Conservation (phyloP, 1,140 invertebrate species). For the Caenorhabditis briggsae region DNA sequence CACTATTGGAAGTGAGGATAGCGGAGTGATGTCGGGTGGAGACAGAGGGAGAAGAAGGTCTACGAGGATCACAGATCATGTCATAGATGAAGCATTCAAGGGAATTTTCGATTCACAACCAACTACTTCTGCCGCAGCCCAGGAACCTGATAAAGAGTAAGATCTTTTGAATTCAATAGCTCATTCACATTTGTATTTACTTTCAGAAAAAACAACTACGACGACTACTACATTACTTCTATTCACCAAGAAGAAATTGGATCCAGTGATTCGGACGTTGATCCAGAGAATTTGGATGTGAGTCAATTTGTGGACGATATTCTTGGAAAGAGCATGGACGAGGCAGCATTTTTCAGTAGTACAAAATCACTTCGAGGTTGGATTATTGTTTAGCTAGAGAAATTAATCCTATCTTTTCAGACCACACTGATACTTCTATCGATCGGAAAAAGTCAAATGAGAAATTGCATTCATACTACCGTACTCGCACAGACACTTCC, state of each 20-base stretch:
- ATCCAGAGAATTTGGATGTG: conserved; percentile 24
- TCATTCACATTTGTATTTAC: neutral
- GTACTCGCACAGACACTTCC: conserved; percentile 24
- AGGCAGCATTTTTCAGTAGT: conserved; percentile 45
- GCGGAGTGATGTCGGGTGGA: conserved; percentile 42
- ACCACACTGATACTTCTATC: conserved; percentile 25
- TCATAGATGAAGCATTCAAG: conserved; percentile 36
- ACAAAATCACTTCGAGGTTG: conserved; percentile 22
- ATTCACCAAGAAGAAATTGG: conserved; percentile 9
- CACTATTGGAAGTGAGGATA: conserved; percentile 49
- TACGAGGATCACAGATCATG: conserved; percentile 23
- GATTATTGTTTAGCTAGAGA: neutral
- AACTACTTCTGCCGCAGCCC: neutral
- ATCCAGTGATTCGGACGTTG: neutral
- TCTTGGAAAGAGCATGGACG: conserved; percentile 34
- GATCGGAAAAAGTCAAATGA: conserved; percentile 15
- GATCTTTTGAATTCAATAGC: neutral
- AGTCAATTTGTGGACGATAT: conserved; percentile 39
- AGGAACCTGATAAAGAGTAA: neutral
- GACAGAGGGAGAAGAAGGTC: conserved; percentile 27
- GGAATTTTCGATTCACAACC: conserved; percentile 24
- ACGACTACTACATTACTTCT: conserved; percentile 42
- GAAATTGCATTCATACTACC: conserved; percentile 30
- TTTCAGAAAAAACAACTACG: conserved; percentile 3
- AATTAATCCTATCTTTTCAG: neutral